Evolutionary conservation across 1,140 invertebrate species (phyloP), one percentile per base, ranked within the genome.

Genomic region (Drosophila santomea): DNA sequence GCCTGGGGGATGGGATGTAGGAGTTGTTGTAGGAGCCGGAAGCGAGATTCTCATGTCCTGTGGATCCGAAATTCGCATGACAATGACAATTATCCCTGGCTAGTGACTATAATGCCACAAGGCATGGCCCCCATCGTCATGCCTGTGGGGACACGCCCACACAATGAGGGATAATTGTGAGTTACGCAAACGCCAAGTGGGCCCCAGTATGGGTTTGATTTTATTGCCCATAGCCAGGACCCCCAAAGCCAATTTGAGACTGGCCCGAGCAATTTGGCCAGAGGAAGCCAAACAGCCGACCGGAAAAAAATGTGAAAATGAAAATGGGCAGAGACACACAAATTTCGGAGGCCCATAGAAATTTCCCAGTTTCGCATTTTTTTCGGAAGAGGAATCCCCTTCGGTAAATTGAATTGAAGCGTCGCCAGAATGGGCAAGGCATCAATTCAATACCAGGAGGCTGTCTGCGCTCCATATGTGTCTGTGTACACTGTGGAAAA

Each of bases 141-240:
- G 23, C 17, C 11, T 23, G 7, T 15, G 36, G 28, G 51, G 82
- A 52, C 64, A 85, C 83, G 56, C 82, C 82, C 82, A 88, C 79
- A 75, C 82, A 83, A 79, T 86, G 59, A 73, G 62, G 71, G 62
- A 88, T 88, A 83, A 88, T 88, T 86, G 82, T 88, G 75, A 85
- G 83, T 86, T 86, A 86, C 82, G 82, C 82, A 86, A 75, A 86
- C 78, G 83, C 74, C 83, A 76, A 76, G 73, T 88, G 78, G 8
- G 61, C 63, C 56, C 61, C 55, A 60, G 72, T 68, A 67, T 68
- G 69, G 64, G 69, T 76, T 78, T 86, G 74, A 88, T 78, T 86
- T 88, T 86, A 88, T 86, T 86, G 83, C 55, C 60, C 47, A 51
- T 45, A 52, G 51, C 36, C 54, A 32, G 60, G 38, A 17, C n/a